Evolutionary conservation across 2,888 invertebrate species (phyloP), one percentile per base, ranked within the genome.

Genomic region (Pyralis farinalis): DNA sequence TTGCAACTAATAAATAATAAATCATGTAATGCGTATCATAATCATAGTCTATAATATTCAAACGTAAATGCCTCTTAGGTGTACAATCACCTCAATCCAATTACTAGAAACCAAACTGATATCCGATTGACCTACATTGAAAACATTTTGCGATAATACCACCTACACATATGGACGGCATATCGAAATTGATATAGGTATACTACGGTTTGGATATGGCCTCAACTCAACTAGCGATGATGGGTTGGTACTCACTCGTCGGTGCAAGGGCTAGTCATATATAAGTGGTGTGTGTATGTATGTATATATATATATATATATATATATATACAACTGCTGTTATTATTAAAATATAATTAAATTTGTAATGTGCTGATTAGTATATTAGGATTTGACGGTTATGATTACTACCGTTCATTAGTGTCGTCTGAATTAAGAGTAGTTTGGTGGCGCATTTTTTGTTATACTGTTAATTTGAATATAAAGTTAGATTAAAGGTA

Each of bases 51-150:
- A 59, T 47, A 64, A 55, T 63, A 65, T 68, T 65, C 67, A 71
- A 73, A 68, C 64, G 71, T 76, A 73, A 79, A 72, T 68, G 68
- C 61, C 65, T 67, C 65, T 71, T 70, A 69, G 73, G 71, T 75
- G 71, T 76, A 71, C 75, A 76, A 77, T 81, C 78, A 79, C 70
- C 65, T 67, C 58, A 54, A 68, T 73, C 68, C 76, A 79, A 77
- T 77, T 77, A 78, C 67, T 67, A 62, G 58, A 51, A 55, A 58
- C 58, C 57, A 57, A 60, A 59, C 59, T 66, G 66, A 73, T 75
- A 76, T 77, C 76, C 70, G 68, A 63, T 55, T 76, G 79, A 76
- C 80, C 79, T 61, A 80, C 71, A 73, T 77, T 53, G 47, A 53
- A 62, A 67, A 62, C 57, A 69, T 79, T 78, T 80, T 61, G 81